These are phyloP conservation scores for Chloroclysta siterata DNA, from an alignment of 2,888 invertebrate species.

Conservation along the genomic window DNA sequence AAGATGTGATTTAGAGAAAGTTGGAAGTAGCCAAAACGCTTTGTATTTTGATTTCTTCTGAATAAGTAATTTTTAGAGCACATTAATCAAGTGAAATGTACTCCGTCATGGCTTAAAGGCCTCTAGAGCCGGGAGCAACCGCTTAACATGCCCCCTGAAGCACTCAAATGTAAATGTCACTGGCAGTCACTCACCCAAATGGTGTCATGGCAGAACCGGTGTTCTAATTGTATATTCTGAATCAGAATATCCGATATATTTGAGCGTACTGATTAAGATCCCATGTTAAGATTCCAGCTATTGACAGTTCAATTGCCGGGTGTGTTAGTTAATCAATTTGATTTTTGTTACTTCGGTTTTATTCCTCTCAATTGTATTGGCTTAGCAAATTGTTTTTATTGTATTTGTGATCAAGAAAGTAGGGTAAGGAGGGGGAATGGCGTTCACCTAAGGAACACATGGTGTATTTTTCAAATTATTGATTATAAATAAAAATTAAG, in stretches of 20 bases:
- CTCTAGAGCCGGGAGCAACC: too few relatives aligned
- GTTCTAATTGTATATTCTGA: too few relatives aligned
- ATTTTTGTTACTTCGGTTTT: slow-evolving; percentile 12
- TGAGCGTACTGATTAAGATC: slow-evolving; percentile 22
- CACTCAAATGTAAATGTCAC: too few relatives aligned
- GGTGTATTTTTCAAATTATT: too few relatives aligned
- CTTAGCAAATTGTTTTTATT: slow-evolving; percentile 2
- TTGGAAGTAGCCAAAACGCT: neutral
- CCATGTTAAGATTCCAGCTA: slow-evolving; percentile 8
- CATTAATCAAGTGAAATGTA: neutral
- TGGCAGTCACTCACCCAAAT: too few relatives aligned
- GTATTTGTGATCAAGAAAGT: neutral
- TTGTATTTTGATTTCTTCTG: neutral
- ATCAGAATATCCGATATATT: slow-evolving; percentile 6
- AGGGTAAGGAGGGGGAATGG: too few relatives aligned
- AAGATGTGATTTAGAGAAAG: neutral
- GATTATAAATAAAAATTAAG: too few relatives aligned
- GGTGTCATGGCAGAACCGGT: too few relatives aligned
- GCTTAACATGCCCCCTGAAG: too few relatives aligned
- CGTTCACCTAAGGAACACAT: too few relatives aligned
- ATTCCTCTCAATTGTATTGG: slow-evolving; percentile 9
- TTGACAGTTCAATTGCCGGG: slow-evolving; percentile 23
- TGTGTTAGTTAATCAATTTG: slow-evolving; percentile 17
- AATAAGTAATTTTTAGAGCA: neutral
- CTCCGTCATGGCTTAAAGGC: too few relatives aligned